phyloP scores from a whole-genome alignment of 2,113 vertebrate genomes.

The Ammodytes dubius region DNA sequence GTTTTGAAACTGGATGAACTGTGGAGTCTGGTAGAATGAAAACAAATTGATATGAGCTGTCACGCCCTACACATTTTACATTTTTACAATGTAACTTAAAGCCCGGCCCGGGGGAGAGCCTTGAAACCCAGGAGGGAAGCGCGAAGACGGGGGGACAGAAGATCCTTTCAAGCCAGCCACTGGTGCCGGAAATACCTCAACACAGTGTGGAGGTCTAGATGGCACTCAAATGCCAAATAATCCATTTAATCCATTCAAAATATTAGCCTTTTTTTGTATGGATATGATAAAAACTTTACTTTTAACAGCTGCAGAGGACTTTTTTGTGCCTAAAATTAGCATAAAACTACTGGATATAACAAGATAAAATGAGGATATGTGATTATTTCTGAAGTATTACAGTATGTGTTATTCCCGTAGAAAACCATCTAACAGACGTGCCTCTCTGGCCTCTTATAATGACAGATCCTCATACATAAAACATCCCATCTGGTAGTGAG shows the following conservation, averaged over 20 bases:
- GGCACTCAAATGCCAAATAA: slow-evolving; percentile 14
- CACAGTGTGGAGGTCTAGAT: neutral
- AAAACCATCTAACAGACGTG: neutral
- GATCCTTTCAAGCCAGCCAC: slow-evolving; percentile 1
- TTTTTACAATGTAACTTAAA: slow-evolving; percentile 49
- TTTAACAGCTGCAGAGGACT: neutral
- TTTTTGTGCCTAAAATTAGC: neutral
- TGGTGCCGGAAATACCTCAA: slow-evolving; percentile 13
- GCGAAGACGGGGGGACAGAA: slow-evolving; percentile 18
- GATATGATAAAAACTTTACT: neutral
- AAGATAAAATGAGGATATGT: neutral
- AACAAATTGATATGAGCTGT: slow-evolving; percentile 7
- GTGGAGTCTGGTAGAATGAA: neutral
- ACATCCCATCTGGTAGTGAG: slow-evolving; percentile 38
- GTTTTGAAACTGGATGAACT: slow-evolving; percentile 14
- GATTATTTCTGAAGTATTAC: neutral
- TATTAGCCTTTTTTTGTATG: neutral
- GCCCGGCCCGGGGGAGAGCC: slow-evolving; percentile 18
- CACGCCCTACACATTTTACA: neutral
- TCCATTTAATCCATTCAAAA: neutral
- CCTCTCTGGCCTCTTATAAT: slow-evolving; percentile 11
- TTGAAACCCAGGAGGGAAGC: slow-evolving; percentile 26
- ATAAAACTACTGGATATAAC: neutral
- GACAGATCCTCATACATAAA: slow-evolving; percentile 10
- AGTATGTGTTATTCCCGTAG: neutral